Evolutionary conservation across 2,113 vertebrate species (phyloP), one percentile per base, ranked within the genome.

Genomic region (Tamias sibiricus): DNA sequence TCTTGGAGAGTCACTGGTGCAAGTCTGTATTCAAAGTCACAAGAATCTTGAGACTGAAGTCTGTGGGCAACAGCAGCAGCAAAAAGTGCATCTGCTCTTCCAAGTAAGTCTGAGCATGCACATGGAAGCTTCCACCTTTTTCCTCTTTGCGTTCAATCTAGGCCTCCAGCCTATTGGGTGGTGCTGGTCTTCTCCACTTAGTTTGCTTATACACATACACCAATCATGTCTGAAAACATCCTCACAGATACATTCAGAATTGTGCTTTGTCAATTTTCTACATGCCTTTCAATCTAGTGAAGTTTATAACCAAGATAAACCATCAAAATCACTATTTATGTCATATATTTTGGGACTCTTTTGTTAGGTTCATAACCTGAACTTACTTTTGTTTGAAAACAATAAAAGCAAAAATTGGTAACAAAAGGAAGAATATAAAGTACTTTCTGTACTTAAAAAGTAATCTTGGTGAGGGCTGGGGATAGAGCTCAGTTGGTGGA

Each of bases 301-400:
- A 30, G n/a, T 28, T 72, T 49, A 40, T 14, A 87, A 30, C 14
- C 9, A 72, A 40, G 66, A 40, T 47, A 28, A 32, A 66, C 30
- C 30, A 66, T 66, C 64, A 87, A 52, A 87, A 87, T 87, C 26
- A 83, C 4, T 49, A 47, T 57, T 44, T 74, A 40, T 44, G 76
- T 72, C 7, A 9, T 47, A 4, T 66, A 66, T 52, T 37, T 80
- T 42, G 49, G 62, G n/a, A 24, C 1, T 94, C 17, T 83, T 8
- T 42, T 44, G 17, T 79, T 72, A 79, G 32, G 30, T 84, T 86
- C 19, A 52, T 64, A 59, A 87, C 5, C 13, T 71, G 13, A 35
- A 8, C 12, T 96, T 85, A 8, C 12, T 96, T 85, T 87, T 54
- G 82, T 54, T 82, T 82, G 19, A 79, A 87, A 77, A 32, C 20